These are phyloP conservation scores for Himalopsyche tibetana DNA, from an alignment of 2,888 invertebrate species.

Conservation along the genomic window DNA sequence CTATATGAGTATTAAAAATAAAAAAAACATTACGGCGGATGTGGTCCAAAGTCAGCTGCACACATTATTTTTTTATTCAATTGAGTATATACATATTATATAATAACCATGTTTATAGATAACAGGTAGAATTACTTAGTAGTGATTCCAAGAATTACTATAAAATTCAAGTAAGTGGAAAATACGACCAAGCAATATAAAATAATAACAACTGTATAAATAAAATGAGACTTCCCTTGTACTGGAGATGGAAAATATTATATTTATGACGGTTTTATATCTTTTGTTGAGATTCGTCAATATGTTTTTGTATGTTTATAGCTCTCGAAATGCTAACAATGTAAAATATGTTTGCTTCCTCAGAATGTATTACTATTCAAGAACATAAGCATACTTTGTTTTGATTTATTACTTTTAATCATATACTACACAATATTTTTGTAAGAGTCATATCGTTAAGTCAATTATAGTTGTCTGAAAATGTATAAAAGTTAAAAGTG, in stretches of 20 bases:
- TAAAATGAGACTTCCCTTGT: neutral
- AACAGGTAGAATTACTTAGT: neutral
- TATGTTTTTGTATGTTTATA: constrained; percentile 34
- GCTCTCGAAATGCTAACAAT: constrained; percentile 1
- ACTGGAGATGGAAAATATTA: constrained; percentile 10
- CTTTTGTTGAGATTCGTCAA: constrained; percentile 30
- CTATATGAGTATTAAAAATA: too few species aligned
- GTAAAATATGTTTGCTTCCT: neutral
- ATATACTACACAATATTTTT: too few species aligned
- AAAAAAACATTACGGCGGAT: too few species aligned
- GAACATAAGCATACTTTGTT: neutral
- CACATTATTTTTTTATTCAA: too few species aligned
- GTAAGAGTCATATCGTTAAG: too few species aligned
- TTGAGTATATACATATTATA: too few species aligned
- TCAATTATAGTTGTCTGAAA: too few species aligned
- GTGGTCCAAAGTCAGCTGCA: too few species aligned
- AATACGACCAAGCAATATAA: neutral
- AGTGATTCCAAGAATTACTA: neutral
- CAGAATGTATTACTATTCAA: constrained; percentile 2
- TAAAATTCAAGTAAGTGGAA: constrained; percentile 15
- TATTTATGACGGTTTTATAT: constrained; percentile 34
- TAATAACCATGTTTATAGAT: neutral
- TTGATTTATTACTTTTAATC: neutral
- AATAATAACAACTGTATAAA: neutral
- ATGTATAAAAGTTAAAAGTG: too few species aligned